phyloP scores from a whole-genome alignment of 2,888 invertebrate genomes.

The Eulithis prunata region DNA sequence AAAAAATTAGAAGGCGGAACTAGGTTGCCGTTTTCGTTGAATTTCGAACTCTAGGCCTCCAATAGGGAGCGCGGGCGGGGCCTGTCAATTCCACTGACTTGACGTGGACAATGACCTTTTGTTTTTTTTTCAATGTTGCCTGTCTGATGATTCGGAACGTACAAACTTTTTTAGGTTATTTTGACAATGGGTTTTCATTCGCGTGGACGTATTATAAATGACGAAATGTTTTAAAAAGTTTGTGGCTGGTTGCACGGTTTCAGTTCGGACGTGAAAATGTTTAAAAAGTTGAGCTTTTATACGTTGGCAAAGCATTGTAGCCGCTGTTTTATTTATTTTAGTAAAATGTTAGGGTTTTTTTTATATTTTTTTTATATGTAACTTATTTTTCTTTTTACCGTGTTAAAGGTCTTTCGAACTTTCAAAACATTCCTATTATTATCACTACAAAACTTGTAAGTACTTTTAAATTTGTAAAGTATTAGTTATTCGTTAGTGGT shows the following conservation, averaged over 20 bases:
- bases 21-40: constrained; percentile 82
- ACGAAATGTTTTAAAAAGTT: constrained; percentile 35
- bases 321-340: constrained; percentile 11
- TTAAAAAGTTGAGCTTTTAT: constrained; percentile 24
- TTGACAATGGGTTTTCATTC: constrained; percentile 37
- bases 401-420: not conserved
- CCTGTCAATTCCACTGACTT: constrained; percentile 79
- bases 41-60: constrained; percentile 78
- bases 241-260: constrained; percentile 20
- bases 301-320: constrained; percentile 9
- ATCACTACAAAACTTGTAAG: too few relatives aligned
- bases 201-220: constrained; percentile 25
- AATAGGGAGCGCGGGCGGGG: constrained; percentile 81
- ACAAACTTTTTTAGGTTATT: constrained; percentile 48
- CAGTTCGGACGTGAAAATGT: constrained; percentile 21
- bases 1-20: constrained; percentile 84
- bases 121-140: constrained; percentile 52
- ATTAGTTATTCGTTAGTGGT: too few relatives aligned
- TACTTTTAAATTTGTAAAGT: too few relatives aligned
- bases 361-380: constrained; percentile 8
- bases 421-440: too few relatives aligned
- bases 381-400: not conserved
- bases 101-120: constrained; percentile 77
- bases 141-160: constrained; percentile 40
- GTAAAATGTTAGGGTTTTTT: constrained; percentile 6